phyloP scores from a whole-genome alignment of 1,140 invertebrate species.

The Patella vulgata region DNA sequence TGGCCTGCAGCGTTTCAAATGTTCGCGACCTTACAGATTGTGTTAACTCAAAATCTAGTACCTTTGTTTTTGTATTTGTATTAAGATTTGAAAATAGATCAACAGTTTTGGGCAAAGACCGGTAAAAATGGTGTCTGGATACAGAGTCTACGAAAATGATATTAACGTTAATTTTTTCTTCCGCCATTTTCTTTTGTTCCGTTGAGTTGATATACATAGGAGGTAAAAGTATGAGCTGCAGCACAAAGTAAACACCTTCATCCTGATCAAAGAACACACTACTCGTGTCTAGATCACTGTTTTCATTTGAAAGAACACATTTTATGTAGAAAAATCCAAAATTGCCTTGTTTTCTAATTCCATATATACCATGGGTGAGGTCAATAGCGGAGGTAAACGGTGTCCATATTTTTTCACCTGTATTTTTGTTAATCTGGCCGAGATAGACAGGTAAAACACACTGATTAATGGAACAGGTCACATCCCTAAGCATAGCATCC shows the following conservation, averaged over 20 bases:
- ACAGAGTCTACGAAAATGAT: conserved; percentile 62
- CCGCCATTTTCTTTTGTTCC: background rate
- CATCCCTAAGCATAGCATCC: background rate
- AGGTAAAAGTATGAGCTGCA: conserved; percentile 45
- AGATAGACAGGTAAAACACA: background rate
- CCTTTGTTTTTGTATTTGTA: conserved; percentile 7
- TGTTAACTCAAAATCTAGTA: conserved; percentile 59
- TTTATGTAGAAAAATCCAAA: conserved; percentile 30
- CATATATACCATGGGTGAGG: conserved; percentile 8
- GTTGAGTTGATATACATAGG: conserved; percentile 10
- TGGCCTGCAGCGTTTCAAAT: conserved; percentile 53
- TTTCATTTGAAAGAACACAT: conserved; percentile 7
- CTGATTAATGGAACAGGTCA: background rate
- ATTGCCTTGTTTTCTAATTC: background rate
- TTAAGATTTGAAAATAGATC: conserved; percentile 29
- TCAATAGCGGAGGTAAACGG: conserved; percentile 2
- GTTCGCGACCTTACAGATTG: conserved; percentile 60
- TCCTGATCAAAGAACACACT: conserved; percentile 13
- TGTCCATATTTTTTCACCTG: conserved; percentile 12
- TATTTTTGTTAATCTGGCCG: background rate
- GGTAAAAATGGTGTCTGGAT: conserved; percentile 59
- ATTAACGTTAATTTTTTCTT: conserved; percentile 51
- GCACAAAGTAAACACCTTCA: background rate
- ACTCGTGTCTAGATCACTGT: conserved; percentile 2
- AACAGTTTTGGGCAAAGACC: conserved; percentile 55